These are phyloP conservation scores for Amphimallon solstitiale DNA, from an alignment of 2,888 invertebrate species.

Conservation along the genomic window DNA sequence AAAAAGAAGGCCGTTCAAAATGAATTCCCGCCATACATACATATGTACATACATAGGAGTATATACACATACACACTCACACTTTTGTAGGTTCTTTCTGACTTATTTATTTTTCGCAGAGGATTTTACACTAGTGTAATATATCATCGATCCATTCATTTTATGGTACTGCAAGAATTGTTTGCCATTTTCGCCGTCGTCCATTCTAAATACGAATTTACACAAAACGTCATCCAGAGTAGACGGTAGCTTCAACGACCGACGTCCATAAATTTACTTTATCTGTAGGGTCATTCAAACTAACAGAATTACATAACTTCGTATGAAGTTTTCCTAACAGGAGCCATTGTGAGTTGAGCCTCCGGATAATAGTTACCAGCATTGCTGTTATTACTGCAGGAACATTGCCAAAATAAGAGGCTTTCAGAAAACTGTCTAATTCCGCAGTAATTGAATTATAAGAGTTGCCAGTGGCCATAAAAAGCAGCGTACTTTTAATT, in stretches of 20 bases:
- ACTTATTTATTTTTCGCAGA: slow-evolving; percentile 13
- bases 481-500: slow-evolving; percentile 30
- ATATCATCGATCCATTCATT: slow-evolving; percentile 27
- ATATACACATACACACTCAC: background rate
- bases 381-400: background rate
- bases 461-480: slow-evolving; percentile 27
- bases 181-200: slow-evolving; percentile 8
- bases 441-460: slow-evolving; percentile 35
- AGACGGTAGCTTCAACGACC: slow-evolving; percentile 14
- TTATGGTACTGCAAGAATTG: slow-evolving; percentile 26
- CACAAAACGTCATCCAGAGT: background rate
- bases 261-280: slow-evolving; percentile 37
- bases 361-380: background rate
- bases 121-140: slow-evolving; percentile 2
- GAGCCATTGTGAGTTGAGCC: slow-evolving; percentile 5
- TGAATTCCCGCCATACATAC: background rate
- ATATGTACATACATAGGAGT: background rate
- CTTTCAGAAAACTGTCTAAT: slow-evolving; percentile 36
- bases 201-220: slow-evolving; percentile 1
- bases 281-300: slow-evolving; percentile 32
- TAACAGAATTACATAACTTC: slow-evolving; percentile 40
- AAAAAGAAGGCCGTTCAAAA: background rate
- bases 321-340: slow-evolving; percentile 37
- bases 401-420: slow-evolving; percentile 25
- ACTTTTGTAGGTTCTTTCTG: background rate